Conservation (phyloP, 2,113 vertebrate species). For the Arenaria interpres region DNA sequence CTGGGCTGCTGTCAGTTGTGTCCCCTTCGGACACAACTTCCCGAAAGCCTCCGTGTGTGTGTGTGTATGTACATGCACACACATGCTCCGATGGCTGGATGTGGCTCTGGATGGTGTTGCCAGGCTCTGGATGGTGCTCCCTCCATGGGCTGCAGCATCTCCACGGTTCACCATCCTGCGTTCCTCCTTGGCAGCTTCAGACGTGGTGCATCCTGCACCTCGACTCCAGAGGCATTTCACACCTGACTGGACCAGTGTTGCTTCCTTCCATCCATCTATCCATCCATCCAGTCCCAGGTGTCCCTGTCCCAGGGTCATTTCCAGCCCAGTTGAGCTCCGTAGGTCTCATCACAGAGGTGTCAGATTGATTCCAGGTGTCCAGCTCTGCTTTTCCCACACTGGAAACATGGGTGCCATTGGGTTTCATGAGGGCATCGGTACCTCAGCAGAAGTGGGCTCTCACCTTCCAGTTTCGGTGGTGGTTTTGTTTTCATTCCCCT, state of each 20-base stretch:
- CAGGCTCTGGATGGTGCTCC: neutral
- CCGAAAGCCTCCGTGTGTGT: fast-evolving
- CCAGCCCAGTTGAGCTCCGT: neutral
- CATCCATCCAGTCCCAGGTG: neutral
- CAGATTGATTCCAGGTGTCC: neutral
- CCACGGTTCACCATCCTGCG: fast-evolving
- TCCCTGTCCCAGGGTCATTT: neutral
- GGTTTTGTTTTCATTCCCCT: neutral
- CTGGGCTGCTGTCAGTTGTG: neutral
- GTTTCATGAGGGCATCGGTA: fast-evolving
- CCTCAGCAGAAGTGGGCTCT: neutral
- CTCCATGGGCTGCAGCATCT: neutral
- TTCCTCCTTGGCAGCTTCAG: neutral
- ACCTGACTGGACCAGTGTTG: neutral
- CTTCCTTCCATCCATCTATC: neutral
- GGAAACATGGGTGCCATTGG: neutral
- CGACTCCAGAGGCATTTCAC: neutral
- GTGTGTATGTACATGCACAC: no score
- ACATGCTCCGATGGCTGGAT: fast-evolving
- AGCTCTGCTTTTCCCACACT: neutral
- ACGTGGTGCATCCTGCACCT: neutral
- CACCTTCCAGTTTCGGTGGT: neutral
- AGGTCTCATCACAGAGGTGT: neutral
- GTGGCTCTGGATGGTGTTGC: neutral
- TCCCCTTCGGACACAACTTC: neutral